A percentile compares a stretch with the other conserved stretches of the same genome.
Conservation (phyloP, 2,113 vertebrate species). For the Heloderma charlesbogerti region DNA sequence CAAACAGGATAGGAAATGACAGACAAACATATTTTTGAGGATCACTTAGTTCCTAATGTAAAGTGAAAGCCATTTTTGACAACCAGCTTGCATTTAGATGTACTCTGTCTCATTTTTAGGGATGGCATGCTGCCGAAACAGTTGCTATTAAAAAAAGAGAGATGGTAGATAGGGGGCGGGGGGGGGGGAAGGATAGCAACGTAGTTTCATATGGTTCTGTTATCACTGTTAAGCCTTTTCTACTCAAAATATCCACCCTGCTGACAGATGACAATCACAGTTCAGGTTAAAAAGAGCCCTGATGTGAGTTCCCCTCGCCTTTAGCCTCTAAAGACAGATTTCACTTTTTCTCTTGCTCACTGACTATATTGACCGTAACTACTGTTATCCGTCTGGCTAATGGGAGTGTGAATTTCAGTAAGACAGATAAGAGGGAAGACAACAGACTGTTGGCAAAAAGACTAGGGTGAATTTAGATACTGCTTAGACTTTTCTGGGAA, state of each 20-base stretch:
- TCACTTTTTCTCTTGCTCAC: slow-evolving; percentile 58
- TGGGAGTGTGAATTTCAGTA: slow-evolving; percentile 61
- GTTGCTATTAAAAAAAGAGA: slow-evolving; percentile 13
- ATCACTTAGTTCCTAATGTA: slow-evolving; percentile 64
- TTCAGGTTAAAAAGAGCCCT: slow-evolving; percentile 52
- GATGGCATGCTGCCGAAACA: slow-evolving; percentile 59
- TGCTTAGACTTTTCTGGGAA: slow-evolving; percentile 47
- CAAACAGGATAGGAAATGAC: slow-evolving; percentile 68
- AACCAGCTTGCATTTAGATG: slow-evolving; percentile 58
- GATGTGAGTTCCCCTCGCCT: slow-evolving; percentile 53
- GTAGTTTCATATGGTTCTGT: slow-evolving; percentile 30
- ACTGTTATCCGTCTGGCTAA: slow-evolving; percentile 70
- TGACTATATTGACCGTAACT: slow-evolving; percentile 59
- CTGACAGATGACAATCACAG: slow-evolving; percentile 59
- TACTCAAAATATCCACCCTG: slow-evolving; percentile 22
- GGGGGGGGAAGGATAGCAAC: slow-evolving; percentile 23
- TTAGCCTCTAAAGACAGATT: slow-evolving; percentile 63
- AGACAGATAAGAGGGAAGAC: slow-evolving; percentile 62
- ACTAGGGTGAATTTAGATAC: slow-evolving; percentile 56
- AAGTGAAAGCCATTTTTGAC: slow-evolving; percentile 67
- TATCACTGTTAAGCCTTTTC: slow-evolving; percentile 38
- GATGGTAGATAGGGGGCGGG: background rate
- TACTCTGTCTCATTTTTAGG: slow-evolving; percentile 54
- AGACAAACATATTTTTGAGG: slow-evolving; percentile 74
- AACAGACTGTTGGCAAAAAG: slow-evolving; percentile 57